Evolutionary conservation across 2,888 invertebrate genomes (phyloP), one percentile per base, ranked within the genome.

Genomic region (Aleiodes testaceus): DNA sequence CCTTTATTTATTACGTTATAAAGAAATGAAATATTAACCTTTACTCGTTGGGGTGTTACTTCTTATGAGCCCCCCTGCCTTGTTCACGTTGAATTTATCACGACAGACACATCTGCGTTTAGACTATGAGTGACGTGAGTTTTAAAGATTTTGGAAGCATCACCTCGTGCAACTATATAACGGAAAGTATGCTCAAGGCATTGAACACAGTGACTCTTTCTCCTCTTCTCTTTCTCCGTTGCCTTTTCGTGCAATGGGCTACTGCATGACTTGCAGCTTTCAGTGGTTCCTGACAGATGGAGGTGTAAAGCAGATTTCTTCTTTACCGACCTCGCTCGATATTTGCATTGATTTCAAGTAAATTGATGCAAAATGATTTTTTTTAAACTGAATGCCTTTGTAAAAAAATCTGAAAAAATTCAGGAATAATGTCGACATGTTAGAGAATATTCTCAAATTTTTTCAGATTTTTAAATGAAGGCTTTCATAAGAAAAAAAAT

Each of bases 81-180:
- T n/a, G 14, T 12, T 69, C 59, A 12, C 11, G 5, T 16, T 16
- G 11, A 26, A 26, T 64, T 42, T 69, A 69, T 72, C 69, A 69
- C 68, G 50, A 72, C 44, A 42, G 26, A 20, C 50, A 65, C 72
- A 72, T 72, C 59, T 65, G 64, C 59, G 30, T 45, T 69, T 11
- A 47, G 49, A 65, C 16, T 55, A 49, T 61, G n/a, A 72, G 65
- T 50, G 42, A 20, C 49, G 55, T 65, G 22, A 61, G 14, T 50
- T 72, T 61, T 12, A 18, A 65, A 64, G 42, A 44, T 18, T 72
- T 65, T 42, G 14, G 55, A 65, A 55, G 68, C 69, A 72, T 65
- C 69, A 72, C 72, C 68, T 72, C 68, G 71, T 71, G 71, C 42
- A 59, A 66, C 50, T 64, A 26, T 26, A 52, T 52, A 52, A 52